A percentile compares a stretch with the other conserved stretches of the same genome.
phyloP scores from a whole-genome alignment of 1,140 invertebrate species.

The Batillaria attramentaria region DNA sequence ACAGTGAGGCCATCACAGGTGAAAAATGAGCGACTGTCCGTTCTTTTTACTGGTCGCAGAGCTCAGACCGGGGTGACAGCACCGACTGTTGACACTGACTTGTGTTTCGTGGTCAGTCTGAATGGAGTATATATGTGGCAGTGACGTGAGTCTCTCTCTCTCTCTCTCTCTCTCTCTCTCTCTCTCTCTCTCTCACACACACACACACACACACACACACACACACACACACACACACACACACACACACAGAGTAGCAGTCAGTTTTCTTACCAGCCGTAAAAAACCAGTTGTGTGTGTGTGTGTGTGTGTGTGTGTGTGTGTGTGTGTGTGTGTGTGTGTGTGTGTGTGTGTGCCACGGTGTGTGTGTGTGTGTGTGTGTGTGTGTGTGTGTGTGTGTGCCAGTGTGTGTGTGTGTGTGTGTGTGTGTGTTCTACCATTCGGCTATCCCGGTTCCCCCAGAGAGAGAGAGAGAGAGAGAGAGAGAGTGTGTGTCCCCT shows the following conservation, averaged over 20 bases:
- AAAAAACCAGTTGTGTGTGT: no score
- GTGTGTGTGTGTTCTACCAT: neutral
- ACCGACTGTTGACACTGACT: no score
- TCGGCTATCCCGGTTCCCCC: neutral
- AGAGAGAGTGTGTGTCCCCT: no score
- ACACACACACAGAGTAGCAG: no score
- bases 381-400: slow-evolving; percentile 2
- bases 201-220: neutral
- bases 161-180: neutral
- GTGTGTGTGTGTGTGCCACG: neutral
- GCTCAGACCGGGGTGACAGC: no score
- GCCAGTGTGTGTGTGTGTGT: neutral
- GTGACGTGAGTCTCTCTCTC: neutral
- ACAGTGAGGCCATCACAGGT: no score
- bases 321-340: neutral
- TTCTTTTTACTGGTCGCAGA: no score
- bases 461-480: neutral
- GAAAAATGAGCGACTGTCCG: no score
- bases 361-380: neutral
- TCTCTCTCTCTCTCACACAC: neutral
- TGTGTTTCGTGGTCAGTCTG: neutral
- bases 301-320: no score
- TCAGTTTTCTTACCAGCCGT: no score
- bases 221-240: neutral
- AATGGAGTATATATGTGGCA: neutral